Evolutionary conservation across 1,140 invertebrate genomes (phyloP).

Genomic region (Drosophila guanche): DNA sequence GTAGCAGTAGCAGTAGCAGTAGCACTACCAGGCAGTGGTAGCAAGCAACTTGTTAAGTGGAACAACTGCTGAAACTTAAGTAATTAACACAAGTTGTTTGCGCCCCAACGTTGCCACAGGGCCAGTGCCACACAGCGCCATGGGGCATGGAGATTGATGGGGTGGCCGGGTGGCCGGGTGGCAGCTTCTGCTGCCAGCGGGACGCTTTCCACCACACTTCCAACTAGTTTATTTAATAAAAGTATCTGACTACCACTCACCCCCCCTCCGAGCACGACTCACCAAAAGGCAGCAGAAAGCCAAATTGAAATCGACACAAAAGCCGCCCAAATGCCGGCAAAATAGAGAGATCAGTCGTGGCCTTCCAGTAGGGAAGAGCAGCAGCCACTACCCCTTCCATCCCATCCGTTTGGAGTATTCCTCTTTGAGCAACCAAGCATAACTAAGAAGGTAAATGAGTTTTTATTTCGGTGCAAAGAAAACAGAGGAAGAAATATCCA

Average conservation of each 20-base stretch:
- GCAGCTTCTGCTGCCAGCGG: neutral
- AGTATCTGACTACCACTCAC: slow-evolving; percentile 19
- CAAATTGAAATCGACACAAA: slow-evolving; percentile 47
- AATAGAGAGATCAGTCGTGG: slow-evolving; percentile 6
- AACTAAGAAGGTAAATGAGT: slow-evolving; percentile 31
- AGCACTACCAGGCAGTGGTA: slow-evolving; percentile 1
- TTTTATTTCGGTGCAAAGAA: neutral
- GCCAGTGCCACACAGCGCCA: slow-evolving; percentile 19
- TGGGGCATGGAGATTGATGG: slow-evolving; percentile 11
- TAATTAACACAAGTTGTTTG: slow-evolving; percentile 78
- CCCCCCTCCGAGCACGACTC: too few species aligned
- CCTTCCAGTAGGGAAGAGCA: neutral
- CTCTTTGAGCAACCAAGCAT: slow-evolving; percentile 36
- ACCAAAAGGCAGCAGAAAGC: slow-evolving; percentile 1
- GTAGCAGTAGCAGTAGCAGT: slow-evolving; percentile 3
- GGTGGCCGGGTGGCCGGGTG: neutral
- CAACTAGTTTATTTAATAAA: slow-evolving; percentile 66
- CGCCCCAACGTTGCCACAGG: slow-evolving; percentile 45
- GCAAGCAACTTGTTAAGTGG: slow-evolving; percentile 69
- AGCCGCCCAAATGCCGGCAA: slow-evolving; percentile 14
- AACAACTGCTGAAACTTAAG: slow-evolving; percentile 77
- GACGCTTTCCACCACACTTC: slow-evolving; percentile 4
- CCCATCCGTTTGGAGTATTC: neutral
- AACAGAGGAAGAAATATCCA: too few species aligned
- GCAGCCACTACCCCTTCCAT: neutral